These are phyloP conservation scores for Oxytorus armatus DNA, from an alignment of 2,888 invertebrate genomes.

Conservation along the genomic window DNA sequence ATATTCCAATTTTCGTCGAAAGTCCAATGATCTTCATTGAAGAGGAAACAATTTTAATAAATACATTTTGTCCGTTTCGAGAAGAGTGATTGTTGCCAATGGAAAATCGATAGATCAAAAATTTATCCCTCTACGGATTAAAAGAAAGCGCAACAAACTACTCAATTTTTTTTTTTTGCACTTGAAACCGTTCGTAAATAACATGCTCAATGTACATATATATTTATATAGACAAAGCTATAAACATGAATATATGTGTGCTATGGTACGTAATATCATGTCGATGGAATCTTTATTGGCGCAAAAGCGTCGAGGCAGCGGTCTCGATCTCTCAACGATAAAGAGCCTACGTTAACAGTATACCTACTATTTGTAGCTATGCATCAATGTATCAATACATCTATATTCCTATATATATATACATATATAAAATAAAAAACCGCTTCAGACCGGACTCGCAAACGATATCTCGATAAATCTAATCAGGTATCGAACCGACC, in stretches of 20 bases:
- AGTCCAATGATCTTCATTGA: no score
- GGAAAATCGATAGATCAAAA: background rate
- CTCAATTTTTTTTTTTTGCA: background rate
- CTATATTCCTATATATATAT: no score
- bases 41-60: no score
- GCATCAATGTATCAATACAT: background rate
- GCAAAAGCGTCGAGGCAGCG: conserved; percentile 45
- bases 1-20: no score
- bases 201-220: background rate
- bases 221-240: background rate
- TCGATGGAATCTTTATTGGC: conserved; percentile 63
- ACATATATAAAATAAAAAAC: no score
- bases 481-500: no score
- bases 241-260: conserved; percentile 12
- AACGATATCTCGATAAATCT: no score
- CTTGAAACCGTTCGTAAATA: conserved; percentile 1
- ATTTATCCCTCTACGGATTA: background rate
- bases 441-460: no score
- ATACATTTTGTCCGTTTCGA: no score
- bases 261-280: conserved; percentile 36
- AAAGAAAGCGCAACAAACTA: background rate
- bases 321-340: conserved; percentile 58
- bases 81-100: no score
- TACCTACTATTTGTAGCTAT: conserved; percentile 32
- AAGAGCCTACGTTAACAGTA: conserved; percentile 57